These are phyloP conservation scores for Carcharodon carcharias DNA, from an alignment of 2,797 vertebrate genomes.

Conservation along the genomic window DNA sequence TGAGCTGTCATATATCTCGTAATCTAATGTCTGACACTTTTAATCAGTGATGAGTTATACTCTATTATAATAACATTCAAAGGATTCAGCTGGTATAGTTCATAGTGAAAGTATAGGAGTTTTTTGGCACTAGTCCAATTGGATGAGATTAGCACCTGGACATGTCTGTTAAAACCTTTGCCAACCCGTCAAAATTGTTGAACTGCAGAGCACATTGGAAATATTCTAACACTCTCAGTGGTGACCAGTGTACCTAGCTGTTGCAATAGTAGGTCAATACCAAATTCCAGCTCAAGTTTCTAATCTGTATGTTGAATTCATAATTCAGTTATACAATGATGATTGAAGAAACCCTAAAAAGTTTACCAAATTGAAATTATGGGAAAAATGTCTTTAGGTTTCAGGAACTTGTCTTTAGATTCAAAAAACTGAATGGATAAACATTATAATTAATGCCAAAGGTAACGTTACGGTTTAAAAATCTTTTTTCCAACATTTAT, in stretches of 20 bases:
- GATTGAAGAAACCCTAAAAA: not conserved
- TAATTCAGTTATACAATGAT: not conserved
- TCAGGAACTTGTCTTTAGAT: not conserved
- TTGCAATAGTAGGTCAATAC: not conserved
- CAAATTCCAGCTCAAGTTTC: not conserved
- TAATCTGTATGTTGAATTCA: not conserved
- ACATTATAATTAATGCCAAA: not conserved
- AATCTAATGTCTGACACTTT: not conserved
- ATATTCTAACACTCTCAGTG: not conserved
- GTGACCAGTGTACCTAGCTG: not conserved
- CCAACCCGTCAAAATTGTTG: not conserved
- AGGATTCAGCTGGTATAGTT: not conserved
- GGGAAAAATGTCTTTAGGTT: not conserved
- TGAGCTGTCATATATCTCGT: not conserved
- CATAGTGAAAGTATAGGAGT: not conserved
- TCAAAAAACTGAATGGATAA: not conserved
- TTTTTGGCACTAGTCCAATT: not conserved
- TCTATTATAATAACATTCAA: not conserved
- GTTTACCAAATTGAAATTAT: not conserved
- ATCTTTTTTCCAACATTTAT: not conserved
- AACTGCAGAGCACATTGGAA: not conserved
- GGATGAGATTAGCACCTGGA: not conserved
- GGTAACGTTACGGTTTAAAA: not conserved
- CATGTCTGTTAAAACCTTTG: not conserved
- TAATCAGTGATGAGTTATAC: slow-evolving; percentile 15